Conservation (phyloP, 2,888 invertebrate species). For the Volucella inflata region DNA sequence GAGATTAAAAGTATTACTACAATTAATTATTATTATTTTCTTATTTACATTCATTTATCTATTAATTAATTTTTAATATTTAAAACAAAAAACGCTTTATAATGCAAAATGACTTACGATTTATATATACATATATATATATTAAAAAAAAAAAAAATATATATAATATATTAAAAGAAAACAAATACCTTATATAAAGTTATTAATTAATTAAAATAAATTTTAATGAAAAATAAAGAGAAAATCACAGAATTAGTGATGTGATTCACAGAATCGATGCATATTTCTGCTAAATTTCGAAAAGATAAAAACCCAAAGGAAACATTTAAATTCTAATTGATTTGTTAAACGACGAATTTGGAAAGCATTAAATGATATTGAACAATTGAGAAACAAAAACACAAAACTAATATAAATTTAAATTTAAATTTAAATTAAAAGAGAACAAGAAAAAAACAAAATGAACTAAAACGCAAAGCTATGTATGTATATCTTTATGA, state of each 20-base stretch:
- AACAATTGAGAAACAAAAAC: constrained; percentile 9
- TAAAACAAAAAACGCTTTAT: constrained; percentile 66
- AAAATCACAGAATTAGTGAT: constrained; percentile 57
- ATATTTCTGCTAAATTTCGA: constrained; percentile 51
- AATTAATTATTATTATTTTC: constrained; percentile 47
- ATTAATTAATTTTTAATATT: constrained; percentile 61
- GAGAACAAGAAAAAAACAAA: constrained; percentile 17
- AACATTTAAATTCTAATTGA: not conserved
- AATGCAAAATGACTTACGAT: constrained; percentile 72
- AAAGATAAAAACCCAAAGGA: too few species aligned
- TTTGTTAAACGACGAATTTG: constrained; percentile 57
- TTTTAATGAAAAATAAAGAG: constrained; percentile 13
- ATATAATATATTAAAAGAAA: constrained; percentile 52
- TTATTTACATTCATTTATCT: constrained; percentile 53
- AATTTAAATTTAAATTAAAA: constrained; percentile 5
- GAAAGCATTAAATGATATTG: constrained; percentile 38
- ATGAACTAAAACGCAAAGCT: constrained; percentile 39
- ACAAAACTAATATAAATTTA: not conserved
- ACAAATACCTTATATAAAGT: constrained; percentile 64
- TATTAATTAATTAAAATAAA: constrained; percentile 60
- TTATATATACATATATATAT: constrained; percentile 49
- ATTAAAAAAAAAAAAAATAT: not conserved
- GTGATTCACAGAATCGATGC: constrained; percentile 55
- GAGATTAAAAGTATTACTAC: constrained; percentile 65
- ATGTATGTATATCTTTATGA: constrained; percentile 20